Evolutionary conservation across 1,140 invertebrate genomes (phyloP), one percentile per base, ranked within the genome.

Genomic region (Hyles euphorbiae): DNA sequence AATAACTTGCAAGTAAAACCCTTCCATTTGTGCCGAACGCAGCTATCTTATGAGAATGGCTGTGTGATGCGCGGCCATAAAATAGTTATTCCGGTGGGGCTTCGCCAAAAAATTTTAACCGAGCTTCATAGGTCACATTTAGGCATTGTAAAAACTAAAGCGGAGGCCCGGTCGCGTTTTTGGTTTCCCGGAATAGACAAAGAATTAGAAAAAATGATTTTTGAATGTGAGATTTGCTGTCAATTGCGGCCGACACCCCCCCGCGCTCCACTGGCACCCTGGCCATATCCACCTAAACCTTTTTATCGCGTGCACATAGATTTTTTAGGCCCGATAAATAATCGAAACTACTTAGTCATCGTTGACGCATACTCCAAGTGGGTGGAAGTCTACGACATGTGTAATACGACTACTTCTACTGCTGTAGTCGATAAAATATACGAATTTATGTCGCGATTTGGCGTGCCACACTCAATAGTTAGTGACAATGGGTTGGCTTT

Each of bases 111-210:
- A 46, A 8, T 9, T 8, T 12, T 56, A n/a, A 3, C 10, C 4
- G 34, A 48, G 11, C 48, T 58, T 10, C 56, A 52, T 34, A 48
- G 51, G 10, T 58, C 36, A 43, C 56, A 44, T 44, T 58, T 45
- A 45, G 49, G 12, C 1, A 52, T 48, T 33, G 36, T 51, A 43
- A 58, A 52, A 45, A 44, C 33, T 6, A 44, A 36, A 11, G 40
- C 48, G 5, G 56, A 58, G 33, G 34, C 36, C 8, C 32, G 49
- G n/a, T 51, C 34, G 5, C 11, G 78, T 58, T 61, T 87, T 4
- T 91, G 77, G 72, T 91, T 89, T 88, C 83, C 79, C 34, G 65
- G 68, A 8, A 76, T 91, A 10, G 82, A 89, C 63, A 54, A 56
- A 1, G 81, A 88, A 7, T 80, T 90, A 46, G 80, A 89, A 68